Evolutionary conservation across 1,140 invertebrate genomes (phyloP).

Genomic region (Lepidurus packardi): DNA sequence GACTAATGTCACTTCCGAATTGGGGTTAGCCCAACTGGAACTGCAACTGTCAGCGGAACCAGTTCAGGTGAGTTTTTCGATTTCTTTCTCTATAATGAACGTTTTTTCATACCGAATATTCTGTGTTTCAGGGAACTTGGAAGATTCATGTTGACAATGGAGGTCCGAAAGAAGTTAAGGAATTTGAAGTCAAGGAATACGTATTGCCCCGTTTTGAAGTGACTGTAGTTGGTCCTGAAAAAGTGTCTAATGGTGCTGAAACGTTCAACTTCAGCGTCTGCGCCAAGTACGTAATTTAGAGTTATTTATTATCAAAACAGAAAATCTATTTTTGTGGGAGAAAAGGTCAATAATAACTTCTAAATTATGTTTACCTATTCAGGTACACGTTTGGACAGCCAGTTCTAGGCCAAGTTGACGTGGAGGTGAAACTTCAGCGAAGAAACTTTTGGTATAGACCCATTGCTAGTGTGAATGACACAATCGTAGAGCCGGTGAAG

Average conservation of each 20-base stretch:
- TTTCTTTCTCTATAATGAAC: background rate
- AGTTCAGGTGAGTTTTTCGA: slow-evolving; percentile 44
- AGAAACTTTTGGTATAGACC: background rate
- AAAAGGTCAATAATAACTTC: background rate
- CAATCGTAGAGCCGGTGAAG: background rate
- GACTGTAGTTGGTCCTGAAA: slow-evolving; percentile 54
- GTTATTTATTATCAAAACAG: too few relatives aligned
- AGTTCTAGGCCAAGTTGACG: slow-evolving; percentile 33
- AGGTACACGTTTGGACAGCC: slow-evolving; percentile 41
- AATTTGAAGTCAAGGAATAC: slow-evolving; percentile 57
- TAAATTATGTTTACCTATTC: background rate
- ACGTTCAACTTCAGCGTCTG: background rate
- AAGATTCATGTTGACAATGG: slow-evolving; percentile 49
- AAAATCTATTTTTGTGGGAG: background rate
- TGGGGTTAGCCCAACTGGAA: slow-evolving; percentile 52
- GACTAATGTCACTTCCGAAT: slow-evolving; percentile 50
- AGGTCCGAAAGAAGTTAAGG: slow-evolving; percentile 18
- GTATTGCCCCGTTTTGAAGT: slow-evolving; percentile 62
- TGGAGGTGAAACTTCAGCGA: slow-evolving; percentile 27
- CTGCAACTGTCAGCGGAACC: slow-evolving; percentile 53
- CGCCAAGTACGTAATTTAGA: background rate
- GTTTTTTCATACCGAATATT: background rate
- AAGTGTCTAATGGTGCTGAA: slow-evolving; percentile 47
- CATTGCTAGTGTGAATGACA: too few relatives aligned
- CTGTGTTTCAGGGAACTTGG: slow-evolving; percentile 51